phyloP scores from a whole-genome alignment of 2,797 vertebrate genomes.

The Cyclura pinguis region DNA sequence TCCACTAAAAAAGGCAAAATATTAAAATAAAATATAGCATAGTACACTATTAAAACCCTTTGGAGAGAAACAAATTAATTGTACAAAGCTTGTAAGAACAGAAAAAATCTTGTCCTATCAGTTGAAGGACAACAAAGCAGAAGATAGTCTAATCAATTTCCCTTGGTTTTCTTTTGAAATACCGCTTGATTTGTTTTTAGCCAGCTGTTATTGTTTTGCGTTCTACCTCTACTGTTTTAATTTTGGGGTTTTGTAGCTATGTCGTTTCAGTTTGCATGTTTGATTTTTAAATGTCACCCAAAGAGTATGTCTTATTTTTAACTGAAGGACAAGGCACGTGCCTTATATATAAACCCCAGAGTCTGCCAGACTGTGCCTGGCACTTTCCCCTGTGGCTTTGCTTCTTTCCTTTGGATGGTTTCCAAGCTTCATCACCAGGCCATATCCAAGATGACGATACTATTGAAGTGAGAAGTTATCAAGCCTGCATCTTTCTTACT shows the following conservation, averaged over 20 bases:
- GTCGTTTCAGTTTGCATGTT: neutral
- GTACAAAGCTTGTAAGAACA: too few species aligned
- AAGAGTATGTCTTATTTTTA: neutral
- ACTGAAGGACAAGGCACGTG: neutral
- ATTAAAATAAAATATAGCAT: too few species aligned
- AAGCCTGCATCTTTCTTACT: neutral
- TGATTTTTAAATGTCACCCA: neutral
- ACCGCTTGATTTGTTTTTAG: neutral
- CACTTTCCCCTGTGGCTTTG: neutral
- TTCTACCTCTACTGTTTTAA: neutral
- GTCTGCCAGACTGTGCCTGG: neutral
- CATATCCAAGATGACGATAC: neutral
- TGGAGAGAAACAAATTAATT: too few species aligned
- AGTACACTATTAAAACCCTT: too few species aligned
- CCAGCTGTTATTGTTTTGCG: neutral
- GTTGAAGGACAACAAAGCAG: too few species aligned
- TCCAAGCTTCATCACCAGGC: neutral
- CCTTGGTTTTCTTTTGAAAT: neutral
- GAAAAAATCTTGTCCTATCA: too few species aligned
- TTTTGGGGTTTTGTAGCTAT: neutral
- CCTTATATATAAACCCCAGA: neutral
- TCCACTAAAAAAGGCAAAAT: too few species aligned
- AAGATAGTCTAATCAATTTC: too few species aligned
- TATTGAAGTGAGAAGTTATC: neutral
- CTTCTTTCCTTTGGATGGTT: neutral